These are phyloP conservation scores for Branchinecta lindahli DNA, from an alignment of 1,140 invertebrate species.

Conservation along the genomic window DNA sequence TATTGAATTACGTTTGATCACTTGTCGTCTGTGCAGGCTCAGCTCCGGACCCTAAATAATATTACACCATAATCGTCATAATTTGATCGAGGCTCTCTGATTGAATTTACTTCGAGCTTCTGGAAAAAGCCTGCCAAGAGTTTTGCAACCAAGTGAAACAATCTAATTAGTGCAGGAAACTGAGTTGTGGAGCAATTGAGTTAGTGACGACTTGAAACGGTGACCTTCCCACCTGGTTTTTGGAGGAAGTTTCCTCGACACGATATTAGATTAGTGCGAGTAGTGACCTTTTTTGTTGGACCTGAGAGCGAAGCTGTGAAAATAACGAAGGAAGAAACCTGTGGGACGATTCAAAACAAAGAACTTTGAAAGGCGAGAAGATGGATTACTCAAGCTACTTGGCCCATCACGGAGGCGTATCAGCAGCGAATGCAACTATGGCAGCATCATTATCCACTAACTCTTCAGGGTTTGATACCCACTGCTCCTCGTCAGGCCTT, in stretches of 20 bases:
- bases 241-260: neutral
- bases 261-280: no score
- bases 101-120: neutral
- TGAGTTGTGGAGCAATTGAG: neutral
- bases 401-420: neutral
- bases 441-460: neutral
- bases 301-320: no score
- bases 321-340: no score
- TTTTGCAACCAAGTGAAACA: conserved; percentile 6
- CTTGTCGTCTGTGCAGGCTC: neutral
- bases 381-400: neutral
- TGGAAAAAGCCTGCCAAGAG: neutral
- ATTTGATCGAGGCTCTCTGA: conserved; percentile 2
- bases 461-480: neutral
- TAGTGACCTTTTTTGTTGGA: no score
- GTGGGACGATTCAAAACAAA: no score
- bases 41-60: conserved; percentile 1
- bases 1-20: conserved; percentile 10
- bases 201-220: neutral
- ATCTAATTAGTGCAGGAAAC: neutral
- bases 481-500: neutral
- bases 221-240: conserved; percentile 5
- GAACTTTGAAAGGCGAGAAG: neutral
- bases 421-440: neutral
- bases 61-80: conserved; percentile 3